Base-by-base conservation (phyloP, 2,888 invertebrate genomes). In the Microchrysa polita region DNA sequence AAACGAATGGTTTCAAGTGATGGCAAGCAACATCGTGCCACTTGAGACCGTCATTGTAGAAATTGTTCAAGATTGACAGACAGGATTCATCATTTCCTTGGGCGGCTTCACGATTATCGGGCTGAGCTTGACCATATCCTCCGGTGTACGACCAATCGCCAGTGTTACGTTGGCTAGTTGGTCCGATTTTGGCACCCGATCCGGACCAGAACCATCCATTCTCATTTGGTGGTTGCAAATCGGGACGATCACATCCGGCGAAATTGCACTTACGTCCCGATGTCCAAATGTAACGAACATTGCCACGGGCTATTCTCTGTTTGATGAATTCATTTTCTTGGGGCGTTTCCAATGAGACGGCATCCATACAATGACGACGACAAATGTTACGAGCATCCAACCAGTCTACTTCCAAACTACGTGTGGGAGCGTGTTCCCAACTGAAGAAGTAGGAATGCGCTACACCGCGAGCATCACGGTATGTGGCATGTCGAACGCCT, bases 171-270 rank as follows among this genome's bases (percentile, higher is more conserved):
- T 94, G 93, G 42, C 92, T 91, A 72, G 95, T 95, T 75, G 95
- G 90, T 60, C 95, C 95, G 82, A 95, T 93, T 87, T 95, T 95
- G 76, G 93, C 95, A 40, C 95, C 95, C 9, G 95, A 95, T 77
- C 95, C 95, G 5, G 94, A 94, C 95, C 95, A 96, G 89, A 96
- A 96, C 95, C 95, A 96, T 73, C 94, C 94, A 84, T 93, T 93
- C 78, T 93, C 89, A 82, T 92, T 93, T 76, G 93, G 90, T n/a
- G 94, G 94, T 85, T 93, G 93, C 80, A 94, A 86, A 84, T 94
- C 94, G 63, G 91, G 85, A 73, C 94, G 88, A 85, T 93, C 93
- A 84, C 94, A 96, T 53, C 95, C 95, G 76, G 94, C 94, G 82
- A 96, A 96, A 86, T 96, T 95, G 82, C 95, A 96, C 84, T 95